Percentiles rank a stretch among this genome's conserved stretches.
These are phyloP conservation scores for Aspiorhynchus laticeps DNA, from an alignment of 2,113 vertebrate genomes.

Conservation along the genomic window DNA sequence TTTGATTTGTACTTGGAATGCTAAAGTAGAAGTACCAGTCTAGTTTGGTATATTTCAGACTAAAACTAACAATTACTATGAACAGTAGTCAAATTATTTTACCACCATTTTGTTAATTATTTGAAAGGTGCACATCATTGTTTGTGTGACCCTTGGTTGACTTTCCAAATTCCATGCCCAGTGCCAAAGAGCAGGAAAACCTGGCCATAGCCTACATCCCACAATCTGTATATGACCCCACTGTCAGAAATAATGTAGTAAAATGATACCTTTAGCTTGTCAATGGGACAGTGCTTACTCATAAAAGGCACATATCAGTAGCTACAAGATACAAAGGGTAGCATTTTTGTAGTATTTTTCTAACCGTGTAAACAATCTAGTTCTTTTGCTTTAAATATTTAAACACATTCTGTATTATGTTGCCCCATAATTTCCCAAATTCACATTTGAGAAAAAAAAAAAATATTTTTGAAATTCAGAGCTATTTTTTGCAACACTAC, in stretches of 20 bases:
- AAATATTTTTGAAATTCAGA: not conserved
- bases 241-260: not conserved
- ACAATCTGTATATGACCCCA: not conserved
- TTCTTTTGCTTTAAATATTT: not conserved
- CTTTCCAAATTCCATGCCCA: not conserved
- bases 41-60: not conserved
- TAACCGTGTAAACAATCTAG: too few species aligned
- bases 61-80: not conserved
- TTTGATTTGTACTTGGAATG: not conserved
- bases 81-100: not conserved
- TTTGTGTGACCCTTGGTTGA: constrained; percentile 14
- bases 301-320: not conserved
- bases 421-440: not conserved
- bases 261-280: not conserved
- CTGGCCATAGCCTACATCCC: not conserved
- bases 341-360: too few species aligned
- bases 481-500: not conserved
- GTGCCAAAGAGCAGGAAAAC: not conserved
- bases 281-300: not conserved
- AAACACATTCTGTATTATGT: too few species aligned
- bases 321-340: not conserved
- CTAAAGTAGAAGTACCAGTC: not conserved
- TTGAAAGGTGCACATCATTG: not conserved
- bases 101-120: not conserved
- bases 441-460: not conserved